These are phyloP conservation scores for Orientallactaga bullata DNA, from an alignment of 2,113 vertebrate species.

Conservation along the genomic window DNA sequence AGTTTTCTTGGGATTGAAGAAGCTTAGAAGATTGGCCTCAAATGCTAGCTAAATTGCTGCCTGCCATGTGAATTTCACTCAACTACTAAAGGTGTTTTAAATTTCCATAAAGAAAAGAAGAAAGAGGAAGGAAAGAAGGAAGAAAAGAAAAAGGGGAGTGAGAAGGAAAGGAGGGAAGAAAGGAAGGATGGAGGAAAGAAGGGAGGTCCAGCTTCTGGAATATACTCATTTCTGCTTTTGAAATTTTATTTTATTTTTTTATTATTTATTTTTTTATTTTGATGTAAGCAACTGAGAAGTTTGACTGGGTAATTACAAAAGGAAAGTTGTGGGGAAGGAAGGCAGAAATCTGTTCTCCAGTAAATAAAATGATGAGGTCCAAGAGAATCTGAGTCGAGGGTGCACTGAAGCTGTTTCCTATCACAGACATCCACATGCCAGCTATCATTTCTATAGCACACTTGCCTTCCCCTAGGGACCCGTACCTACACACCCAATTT, in stretches of 20 bases:
- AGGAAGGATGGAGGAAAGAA: accelerated
- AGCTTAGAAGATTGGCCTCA: background rate
- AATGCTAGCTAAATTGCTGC: background rate
- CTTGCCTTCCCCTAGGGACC: background rate
- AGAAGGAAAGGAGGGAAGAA: accelerated
- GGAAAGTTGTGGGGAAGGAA: background rate
- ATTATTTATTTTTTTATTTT: background rate
- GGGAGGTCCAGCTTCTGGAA: background rate
- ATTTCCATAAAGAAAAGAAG: conserved; percentile 6
- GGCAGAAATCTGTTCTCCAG: background rate
- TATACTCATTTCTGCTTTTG: background rate
- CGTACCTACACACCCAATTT: background rate
- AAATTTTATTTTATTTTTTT: too few relatives aligned
- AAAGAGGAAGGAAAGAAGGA: background rate
- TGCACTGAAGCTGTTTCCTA: background rate
- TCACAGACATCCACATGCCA: background rate
- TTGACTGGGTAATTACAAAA: background rate
- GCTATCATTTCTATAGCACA: background rate
- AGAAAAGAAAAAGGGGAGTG: accelerated
- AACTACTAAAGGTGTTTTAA: conserved; percentile 19
- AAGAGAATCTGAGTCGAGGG: background rate
- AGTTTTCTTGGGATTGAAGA: background rate
- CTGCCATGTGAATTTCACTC: background rate
- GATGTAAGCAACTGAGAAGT: background rate
- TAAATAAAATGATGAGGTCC: background rate